These are phyloP conservation scores for Cantharis rufa DNA, from an alignment of 2,888 invertebrate species.

Conservation along the genomic window DNA sequence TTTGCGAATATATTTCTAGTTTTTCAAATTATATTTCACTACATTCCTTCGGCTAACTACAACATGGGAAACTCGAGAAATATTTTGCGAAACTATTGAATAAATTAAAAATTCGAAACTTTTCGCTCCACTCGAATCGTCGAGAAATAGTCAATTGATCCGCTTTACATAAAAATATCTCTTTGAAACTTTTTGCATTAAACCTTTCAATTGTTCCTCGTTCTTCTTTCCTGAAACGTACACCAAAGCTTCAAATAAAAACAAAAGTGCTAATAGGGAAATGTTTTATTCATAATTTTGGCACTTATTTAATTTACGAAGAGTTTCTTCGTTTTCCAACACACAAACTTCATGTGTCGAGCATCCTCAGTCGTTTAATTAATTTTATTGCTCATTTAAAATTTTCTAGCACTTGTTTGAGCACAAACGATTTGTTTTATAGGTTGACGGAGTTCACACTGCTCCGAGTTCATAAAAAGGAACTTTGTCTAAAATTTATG, in stretches of 20 bases:
- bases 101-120: neutral
- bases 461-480: neutral
- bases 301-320: neutral
- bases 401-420: neutral
- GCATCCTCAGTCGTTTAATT: neutral
- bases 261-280: neutral
- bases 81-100: neutral
- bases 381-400: neutral
- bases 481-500: neutral
- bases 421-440: neutral
- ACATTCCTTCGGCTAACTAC: neutral
- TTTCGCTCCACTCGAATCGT: neutral
- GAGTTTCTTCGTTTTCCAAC: neutral
- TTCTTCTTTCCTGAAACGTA: neutral
- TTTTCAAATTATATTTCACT: neutral
- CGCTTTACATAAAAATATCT: neutral
- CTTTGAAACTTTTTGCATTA: neutral
- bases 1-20: neutral
- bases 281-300: neutral
- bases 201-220: neutral
- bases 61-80: neutral
- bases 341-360: neutral
- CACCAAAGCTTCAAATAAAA: neutral
- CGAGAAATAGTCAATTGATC: neutral
- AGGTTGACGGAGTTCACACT: neutral